Evolutionary conservation across 1,140 invertebrate species (phyloP).

Genomic region (Coenobita brevimanus): DNA sequence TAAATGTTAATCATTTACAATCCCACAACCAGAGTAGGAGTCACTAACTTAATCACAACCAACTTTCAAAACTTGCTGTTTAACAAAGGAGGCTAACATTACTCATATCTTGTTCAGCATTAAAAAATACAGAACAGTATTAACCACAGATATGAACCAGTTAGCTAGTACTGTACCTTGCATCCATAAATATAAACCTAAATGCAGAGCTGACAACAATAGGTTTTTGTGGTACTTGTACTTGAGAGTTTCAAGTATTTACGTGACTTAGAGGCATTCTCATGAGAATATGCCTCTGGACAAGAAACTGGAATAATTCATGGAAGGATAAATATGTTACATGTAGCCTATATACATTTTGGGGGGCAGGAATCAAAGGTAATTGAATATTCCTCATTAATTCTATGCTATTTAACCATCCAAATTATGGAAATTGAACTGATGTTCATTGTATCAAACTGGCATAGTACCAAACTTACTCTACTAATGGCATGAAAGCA

Average conservation of each 20-base stretch:
- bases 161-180: no score
- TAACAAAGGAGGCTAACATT: not conserved
- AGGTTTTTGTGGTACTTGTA: slow-evolving; percentile 40
- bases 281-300: slow-evolving; percentile 32
- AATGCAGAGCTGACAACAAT: no score
- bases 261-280: slow-evolving; percentile 18
- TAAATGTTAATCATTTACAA: not conserved
- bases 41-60: not conserved
- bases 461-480: not conserved
- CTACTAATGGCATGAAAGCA: not conserved
- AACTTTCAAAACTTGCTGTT: not conserved
- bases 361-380: slow-evolving; percentile 28
- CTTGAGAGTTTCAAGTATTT: slow-evolving; percentile 28
- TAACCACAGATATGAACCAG: no score
- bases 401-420: slow-evolving; percentile 3
- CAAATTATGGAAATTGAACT: slow-evolving; percentile 1
- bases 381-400: not conserved
- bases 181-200: no score
- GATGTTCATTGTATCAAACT: not conserved
- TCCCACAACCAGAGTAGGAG: slow-evolving; percentile 8
- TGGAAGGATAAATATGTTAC: slow-evolving; percentile 37
- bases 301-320: slow-evolving; percentile 44
- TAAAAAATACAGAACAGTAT: no score
- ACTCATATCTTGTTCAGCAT: no score
- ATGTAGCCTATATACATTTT: slow-evolving; percentile 23